phyloP scores from a whole-genome alignment of 2,888 invertebrate genomes.

The Eulithis prunata region DNA sequence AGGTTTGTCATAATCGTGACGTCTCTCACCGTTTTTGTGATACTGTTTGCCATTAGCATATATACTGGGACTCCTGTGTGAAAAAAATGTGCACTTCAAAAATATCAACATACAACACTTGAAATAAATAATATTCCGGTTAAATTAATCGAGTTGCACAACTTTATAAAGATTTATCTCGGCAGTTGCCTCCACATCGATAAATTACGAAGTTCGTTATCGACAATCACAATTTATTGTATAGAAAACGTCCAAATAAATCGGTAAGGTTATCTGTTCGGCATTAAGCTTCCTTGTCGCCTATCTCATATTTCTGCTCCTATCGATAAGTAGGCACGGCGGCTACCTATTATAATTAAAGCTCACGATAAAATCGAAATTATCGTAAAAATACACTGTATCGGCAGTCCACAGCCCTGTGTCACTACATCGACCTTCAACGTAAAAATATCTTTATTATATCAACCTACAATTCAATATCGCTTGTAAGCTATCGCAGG shows the following conservation, averaged over 20 bases:
- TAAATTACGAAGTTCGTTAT: constrained; percentile 44
- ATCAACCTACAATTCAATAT: constrained; percentile 1
- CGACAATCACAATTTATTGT: constrained; percentile 48
- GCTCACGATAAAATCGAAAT: constrained; percentile 65
- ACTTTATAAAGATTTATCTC: constrained; percentile 28
- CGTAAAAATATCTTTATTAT: constrained; percentile 13
- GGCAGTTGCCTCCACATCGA: constrained; percentile 33
- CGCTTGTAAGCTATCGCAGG: not conserved
- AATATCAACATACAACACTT: not conserved
- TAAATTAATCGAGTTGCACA: constrained; percentile 21
- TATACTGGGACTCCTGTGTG: no score
- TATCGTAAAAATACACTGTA: constrained; percentile 43
- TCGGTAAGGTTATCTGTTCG: constrained; percentile 54
- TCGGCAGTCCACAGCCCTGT: constrained; percentile 2
- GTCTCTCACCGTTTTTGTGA: no score
- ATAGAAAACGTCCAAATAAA: constrained; percentile 58
- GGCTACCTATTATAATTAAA: constrained; percentile 71
- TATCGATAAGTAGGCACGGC: constrained; percentile 60
- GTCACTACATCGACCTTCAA: constrained; percentile 13
- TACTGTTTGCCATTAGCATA: no score
- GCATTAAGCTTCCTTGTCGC: constrained; percentile 63
- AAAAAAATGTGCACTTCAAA: no score
- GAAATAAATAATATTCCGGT: constrained; percentile 8
- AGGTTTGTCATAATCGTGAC: not conserved
- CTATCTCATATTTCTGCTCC: constrained; percentile 59